Conservation (phyloP, 2,888 invertebrate species). For the Drosophila melanosoma region DNA sequence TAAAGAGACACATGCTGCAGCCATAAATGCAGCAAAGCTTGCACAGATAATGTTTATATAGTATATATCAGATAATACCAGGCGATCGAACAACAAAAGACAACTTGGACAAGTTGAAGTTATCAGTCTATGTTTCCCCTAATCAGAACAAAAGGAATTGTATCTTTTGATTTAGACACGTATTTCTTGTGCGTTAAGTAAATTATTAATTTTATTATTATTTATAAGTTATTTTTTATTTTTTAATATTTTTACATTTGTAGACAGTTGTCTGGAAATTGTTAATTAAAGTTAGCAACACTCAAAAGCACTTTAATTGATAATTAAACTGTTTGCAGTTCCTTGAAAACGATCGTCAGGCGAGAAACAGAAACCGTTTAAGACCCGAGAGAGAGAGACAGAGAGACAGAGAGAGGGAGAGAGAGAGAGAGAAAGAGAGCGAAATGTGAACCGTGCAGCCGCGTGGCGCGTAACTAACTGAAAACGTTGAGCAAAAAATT, state of each 20-base stretch:
- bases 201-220: conserved; percentile 2
- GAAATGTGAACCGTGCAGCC: conserved; percentile 57
- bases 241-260: conserved; percentile 49
- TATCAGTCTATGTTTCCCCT: conserved; percentile 10
- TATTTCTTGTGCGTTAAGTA: not conserved
- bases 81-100: conserved; percentile 4
- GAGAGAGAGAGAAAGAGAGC: not conserved
- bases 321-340: conserved; percentile 34
- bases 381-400: conserved; percentile 1
- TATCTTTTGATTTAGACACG: not conserved
- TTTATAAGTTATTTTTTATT: conserved; percentile 8
- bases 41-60: conserved; percentile 4
- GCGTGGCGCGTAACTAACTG: conserved; percentile 66
- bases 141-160: conserved; percentile 4
- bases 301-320: conserved; percentile 24
- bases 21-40: conserved; percentile 9
- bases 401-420: not conserved
- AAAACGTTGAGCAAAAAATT: conserved; percentile 36
- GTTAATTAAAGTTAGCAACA: conserved; percentile 40
- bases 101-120: not conserved
- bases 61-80: conserved; percentile 17
- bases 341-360: conserved; percentile 13
- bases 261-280: conserved; percentile 14
- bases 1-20: conserved; percentile 6
- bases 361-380: conserved; percentile 6